These are phyloP conservation scores for Parasteatoda lunata DNA, from an alignment of 2,888 invertebrate species.

Conservation along the genomic window DNA sequence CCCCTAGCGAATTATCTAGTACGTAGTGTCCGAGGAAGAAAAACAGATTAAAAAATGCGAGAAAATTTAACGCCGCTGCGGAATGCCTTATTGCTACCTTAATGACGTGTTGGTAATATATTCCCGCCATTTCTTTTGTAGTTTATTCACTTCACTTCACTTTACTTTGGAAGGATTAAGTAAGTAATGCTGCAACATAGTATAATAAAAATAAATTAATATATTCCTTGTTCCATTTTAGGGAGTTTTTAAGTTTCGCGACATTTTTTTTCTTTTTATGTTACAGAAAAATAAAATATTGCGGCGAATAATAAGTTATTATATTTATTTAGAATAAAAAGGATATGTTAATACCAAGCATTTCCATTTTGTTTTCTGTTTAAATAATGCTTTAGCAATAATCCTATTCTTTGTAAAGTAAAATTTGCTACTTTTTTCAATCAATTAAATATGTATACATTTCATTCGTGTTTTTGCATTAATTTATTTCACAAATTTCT, in stretches of 20 bases:
- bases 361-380: no score
- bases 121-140: not conserved
- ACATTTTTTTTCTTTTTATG: not conserved
- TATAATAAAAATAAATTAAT: not conserved
- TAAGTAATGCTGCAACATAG: not conserved
- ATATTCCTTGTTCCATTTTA: not conserved
- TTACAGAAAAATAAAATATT: not conserved
- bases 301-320: no score
- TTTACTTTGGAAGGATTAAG: not conserved
- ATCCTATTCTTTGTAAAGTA: no score
- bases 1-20: not conserved
- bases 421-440: no score
- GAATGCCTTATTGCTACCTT: conserved; percentile 23
- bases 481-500: no score
- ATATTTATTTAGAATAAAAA: no score
- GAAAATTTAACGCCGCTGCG: not conserved
- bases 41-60: not conserved
- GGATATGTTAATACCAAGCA: no score
- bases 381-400: no score
- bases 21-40: not conserved
- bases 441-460: no score
- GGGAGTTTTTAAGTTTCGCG: not conserved
- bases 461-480: no score
- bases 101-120: conserved; percentile 12
- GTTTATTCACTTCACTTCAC: not conserved